phyloP scores from a whole-genome alignment of 2,113 vertebrate genomes.

The Cairina moschata region DNA sequence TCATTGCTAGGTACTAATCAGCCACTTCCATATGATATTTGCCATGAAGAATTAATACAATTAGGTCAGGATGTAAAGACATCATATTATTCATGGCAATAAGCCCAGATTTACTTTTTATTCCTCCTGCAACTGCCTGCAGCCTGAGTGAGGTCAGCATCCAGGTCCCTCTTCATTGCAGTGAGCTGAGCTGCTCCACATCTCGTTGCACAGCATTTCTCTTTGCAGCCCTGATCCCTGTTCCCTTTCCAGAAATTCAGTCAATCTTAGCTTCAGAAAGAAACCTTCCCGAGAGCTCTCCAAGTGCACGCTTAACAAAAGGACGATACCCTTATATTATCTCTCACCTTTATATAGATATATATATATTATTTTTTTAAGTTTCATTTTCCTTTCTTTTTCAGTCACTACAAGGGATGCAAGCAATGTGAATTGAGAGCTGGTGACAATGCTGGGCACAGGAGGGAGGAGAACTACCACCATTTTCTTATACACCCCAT shows the following conservation, averaged over 20 bases:
- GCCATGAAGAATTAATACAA: slow-evolving; percentile 67
- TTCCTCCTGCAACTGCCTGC: slow-evolving; percentile 19
- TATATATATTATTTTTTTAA: background rate
- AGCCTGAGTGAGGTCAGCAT: background rate
- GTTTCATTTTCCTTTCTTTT: background rate
- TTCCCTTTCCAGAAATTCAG: background rate
- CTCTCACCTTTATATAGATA: background rate
- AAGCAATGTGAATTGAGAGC: background rate
- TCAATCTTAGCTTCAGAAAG: background rate
- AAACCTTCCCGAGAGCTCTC: background rate
- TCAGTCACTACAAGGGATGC: background rate
- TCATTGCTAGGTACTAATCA: slow-evolving; percentile 46
- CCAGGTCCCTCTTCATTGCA: background rate
- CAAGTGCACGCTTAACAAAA: background rate
- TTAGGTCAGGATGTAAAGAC: slow-evolving; percentile 65
- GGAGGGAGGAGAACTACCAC: background rate
- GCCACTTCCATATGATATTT: slow-evolving; percentile 56
- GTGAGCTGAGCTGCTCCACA: background rate
- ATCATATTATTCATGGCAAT: slow-evolving; percentile 62
- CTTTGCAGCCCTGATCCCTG: background rate
- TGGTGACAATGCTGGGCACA: background rate
- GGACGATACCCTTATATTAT: background rate
- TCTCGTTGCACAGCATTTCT: background rate
- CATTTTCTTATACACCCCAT: background rate
- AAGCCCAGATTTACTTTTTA: slow-evolving; percentile 46